These are phyloP conservation scores for Pelodiscus sinensis DNA, from an alignment of 2,113 vertebrate species.

Conservation along the genomic window DNA sequence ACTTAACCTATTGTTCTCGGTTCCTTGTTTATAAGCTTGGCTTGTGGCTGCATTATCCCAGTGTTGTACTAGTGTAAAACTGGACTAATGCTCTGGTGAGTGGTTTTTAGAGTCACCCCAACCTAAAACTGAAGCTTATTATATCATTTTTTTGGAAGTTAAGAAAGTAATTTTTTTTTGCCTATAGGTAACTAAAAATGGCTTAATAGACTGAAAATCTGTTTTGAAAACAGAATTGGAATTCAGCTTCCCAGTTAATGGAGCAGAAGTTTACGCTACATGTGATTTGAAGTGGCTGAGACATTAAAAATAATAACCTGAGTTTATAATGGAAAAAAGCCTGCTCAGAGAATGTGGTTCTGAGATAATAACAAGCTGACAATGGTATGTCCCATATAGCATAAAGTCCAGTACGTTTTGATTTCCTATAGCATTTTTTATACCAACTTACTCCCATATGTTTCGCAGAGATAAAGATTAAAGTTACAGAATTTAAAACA, in stretches of 20 bases:
- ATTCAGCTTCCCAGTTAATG: background rate
- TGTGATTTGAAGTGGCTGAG: background rate
- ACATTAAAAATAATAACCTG: background rate
- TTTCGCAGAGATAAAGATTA: slow-evolving; percentile 58
- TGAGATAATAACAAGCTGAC: slow-evolving; percentile 28
- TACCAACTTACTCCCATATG: slow-evolving; percentile 37
- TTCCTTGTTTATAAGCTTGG: background rate
- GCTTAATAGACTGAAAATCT: background rate
- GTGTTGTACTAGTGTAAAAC: background rate
- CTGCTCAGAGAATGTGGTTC: background rate
- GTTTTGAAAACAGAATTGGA: background rate
- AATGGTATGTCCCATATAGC: slow-evolving; percentile 25
- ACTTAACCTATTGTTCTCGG: background rate
- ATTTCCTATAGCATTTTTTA: slow-evolving; percentile 21
- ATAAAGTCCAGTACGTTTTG: slow-evolving; percentile 35
- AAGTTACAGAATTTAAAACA: slow-evolving; percentile 16
- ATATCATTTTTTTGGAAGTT: background rate
- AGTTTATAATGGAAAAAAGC: slow-evolving; percentile 29
- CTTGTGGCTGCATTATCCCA: background rate
- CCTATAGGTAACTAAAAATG: background rate
- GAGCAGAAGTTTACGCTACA: background rate
- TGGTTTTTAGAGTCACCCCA: background rate
- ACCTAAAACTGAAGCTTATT: background rate
- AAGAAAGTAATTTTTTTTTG: background rate
- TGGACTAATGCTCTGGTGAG: background rate